Evolutionary conservation across 2,113 vertebrate species (phyloP), one percentile per base, ranked within the genome.

Genomic region (Crotalus helleri): DNA sequence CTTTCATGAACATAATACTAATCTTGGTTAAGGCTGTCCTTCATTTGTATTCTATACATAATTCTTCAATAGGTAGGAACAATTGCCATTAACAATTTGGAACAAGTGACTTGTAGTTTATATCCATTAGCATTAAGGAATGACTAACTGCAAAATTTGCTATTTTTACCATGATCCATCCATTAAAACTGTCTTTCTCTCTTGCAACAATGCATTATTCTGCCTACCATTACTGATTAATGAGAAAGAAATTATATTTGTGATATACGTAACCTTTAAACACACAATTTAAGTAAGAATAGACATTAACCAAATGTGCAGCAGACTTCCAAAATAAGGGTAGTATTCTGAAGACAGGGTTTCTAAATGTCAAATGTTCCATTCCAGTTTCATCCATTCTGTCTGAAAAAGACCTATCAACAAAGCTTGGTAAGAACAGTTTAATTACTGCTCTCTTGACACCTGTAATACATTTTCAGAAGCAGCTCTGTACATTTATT

Each of bases 381-480:
- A 96, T 96, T 94, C 92, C 90, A 94, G 95, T 57, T n/a, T 95
- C 94, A 92, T 91, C 96, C 94, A 97, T 98, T 97, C 96, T 97
- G 97, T 97, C 95, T 96, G 93, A 96, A 97, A 98, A 97, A 96
- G 93, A 91, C 90, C 94, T 95, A 97, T 96, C 96, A 94, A 95
- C 96, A 96, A 95, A 87, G 64, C 96, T 97, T 97, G 95, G 95
- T 97, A 93, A 95, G 93, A 97, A 89, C 86, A 96, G 93, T 97
- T 97, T 98, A 98, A 98, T 97, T 98, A 97, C 95, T 96, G 94
- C 95, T 97, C 91, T 93, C 97, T 96, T 97, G 97, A 96, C 96
- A 96, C 92, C 94, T 69, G 92, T 94, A 97, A 97, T 97, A 96
- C 94, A 96, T 98, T 98, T 97, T 95, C 94, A 97, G 93, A 95